Conservation (phyloP, 2,888 invertebrate genomes). For the Aelia acuminata region DNA sequence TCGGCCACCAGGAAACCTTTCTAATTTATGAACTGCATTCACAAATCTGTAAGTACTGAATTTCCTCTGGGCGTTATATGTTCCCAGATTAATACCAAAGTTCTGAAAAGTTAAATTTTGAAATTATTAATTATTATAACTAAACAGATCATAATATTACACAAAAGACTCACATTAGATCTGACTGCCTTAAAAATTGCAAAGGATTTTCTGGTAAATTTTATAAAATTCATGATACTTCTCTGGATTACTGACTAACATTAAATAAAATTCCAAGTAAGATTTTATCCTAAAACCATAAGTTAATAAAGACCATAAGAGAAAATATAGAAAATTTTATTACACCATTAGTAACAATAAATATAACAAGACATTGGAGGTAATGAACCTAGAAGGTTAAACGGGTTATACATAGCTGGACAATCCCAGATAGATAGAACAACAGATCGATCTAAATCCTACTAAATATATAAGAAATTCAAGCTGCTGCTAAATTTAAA, state of each 20-base stretch:
- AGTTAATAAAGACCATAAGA: background rate
- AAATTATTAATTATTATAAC: background rate
- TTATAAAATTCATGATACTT: background rate
- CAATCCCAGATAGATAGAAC: no score
- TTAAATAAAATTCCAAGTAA: background rate
- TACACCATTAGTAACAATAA: background rate
- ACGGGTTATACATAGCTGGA: no score
- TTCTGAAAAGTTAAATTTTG: background rate
- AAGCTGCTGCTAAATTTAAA: no score
- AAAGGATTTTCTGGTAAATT: background rate
- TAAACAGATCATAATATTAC: no score
- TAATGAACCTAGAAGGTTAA: background rate
- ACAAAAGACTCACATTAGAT: background rate
- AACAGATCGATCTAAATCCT: background rate
- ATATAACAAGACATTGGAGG: no score
- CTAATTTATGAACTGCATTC: slow-evolving; percentile 16
- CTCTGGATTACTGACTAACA: no score
- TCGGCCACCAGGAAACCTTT: background rate
- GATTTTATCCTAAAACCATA: background rate
- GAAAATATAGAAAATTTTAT: background rate
- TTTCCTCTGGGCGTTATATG: background rate
- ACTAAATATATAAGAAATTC: no score
- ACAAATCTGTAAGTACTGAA: slow-evolving; percentile 14
- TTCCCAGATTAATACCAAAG: background rate
- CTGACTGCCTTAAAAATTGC: background rate